Percentiles rank a stretch among this genome's conserved stretches.
Evolutionary conservation across 2,888 invertebrate species (phyloP).

Genomic region (Zygaena filipendulae): DNA sequence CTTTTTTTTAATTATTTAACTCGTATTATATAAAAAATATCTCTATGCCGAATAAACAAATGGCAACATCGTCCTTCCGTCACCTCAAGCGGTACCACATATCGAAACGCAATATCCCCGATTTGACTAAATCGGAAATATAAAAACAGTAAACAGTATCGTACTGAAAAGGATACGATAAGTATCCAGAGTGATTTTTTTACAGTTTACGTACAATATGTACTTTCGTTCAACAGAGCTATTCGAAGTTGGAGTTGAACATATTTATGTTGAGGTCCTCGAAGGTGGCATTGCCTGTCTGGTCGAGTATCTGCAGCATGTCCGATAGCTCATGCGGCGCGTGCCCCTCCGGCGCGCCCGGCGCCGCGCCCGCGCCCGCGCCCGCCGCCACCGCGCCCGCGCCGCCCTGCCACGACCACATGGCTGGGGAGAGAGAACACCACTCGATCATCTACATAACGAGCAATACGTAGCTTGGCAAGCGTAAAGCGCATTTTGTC

Average conservation of each 20-base stretch:
- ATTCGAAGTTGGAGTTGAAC: slow-evolving; percentile 80
- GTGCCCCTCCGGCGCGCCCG: slow-evolving; percentile 40
- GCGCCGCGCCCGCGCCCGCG: slow-evolving; percentile 28
- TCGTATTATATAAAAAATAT: slow-evolving; percentile 10
- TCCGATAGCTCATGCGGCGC: slow-evolving; percentile 84
- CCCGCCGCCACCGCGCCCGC: slow-evolving; percentile 36
- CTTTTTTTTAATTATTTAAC: too few species aligned
- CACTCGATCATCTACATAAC: neutral
- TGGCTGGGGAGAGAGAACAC: slow-evolving; percentile 69
- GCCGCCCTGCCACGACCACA: slow-evolving; percentile 84
- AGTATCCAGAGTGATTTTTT: too few species aligned
- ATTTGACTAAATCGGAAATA: slow-evolving; percentile 17
- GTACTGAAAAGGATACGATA: too few species aligned
- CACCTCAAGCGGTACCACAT: too few species aligned
- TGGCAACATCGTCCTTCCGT: neutral
- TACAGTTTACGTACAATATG: too few species aligned
- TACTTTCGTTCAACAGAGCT: too few species aligned
- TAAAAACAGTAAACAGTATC: too few species aligned
- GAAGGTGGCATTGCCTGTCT: slow-evolving; percentile 83
- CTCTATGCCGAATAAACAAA: slow-evolving; percentile 6
- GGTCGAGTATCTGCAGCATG: slow-evolving; percentile 93
- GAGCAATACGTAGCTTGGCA: neutral
- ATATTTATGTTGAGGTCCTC: slow-evolving; percentile 90
- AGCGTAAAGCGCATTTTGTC: neutral
- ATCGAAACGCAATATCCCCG: slow-evolving; percentile 12